Evolutionary conservation across 1,140 invertebrate genomes (phyloP).

Genomic region (Megathymus violae): DNA sequence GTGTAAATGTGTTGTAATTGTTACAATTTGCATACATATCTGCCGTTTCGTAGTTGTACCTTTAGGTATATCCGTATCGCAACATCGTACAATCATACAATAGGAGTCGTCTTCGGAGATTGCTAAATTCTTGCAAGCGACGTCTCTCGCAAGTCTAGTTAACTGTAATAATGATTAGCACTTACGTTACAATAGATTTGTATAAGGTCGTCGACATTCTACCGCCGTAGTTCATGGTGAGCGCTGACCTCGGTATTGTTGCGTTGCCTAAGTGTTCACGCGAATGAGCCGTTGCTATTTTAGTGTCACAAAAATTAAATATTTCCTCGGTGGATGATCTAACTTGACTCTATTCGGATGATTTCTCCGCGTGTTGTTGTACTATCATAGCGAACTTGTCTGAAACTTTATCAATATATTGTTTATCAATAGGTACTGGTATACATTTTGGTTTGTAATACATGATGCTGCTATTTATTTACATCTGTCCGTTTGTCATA

Average conservation of each 20-base stretch:
- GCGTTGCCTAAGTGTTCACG: constrained; percentile 21
- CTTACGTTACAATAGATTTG: constrained; percentile 47
- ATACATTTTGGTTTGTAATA: neutral
- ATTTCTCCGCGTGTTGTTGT: constrained; percentile 2
- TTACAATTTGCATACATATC: too few species aligned
- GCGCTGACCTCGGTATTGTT: constrained; percentile 20
- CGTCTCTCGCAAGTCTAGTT: constrained; percentile 15
- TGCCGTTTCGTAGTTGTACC: too few species aligned
- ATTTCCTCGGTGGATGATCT: constrained; percentile 7
- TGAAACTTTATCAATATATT: neutral
- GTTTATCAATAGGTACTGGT: neutral
- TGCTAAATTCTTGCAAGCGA: too few species aligned
- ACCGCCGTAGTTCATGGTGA: constrained; percentile 11
- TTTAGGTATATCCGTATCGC: too few species aligned
- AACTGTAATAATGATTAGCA: constrained; percentile 41
- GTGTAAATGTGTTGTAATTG: too few species aligned
- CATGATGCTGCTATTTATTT: too few species aligned
- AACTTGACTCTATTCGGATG: constrained; percentile 4
- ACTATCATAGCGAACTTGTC: constrained; percentile 2
- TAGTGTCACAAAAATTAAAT: constrained; percentile 18
- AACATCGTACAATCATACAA: too few species aligned
- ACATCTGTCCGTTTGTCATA: too few species aligned
- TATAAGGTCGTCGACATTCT: constrained; percentile 48
- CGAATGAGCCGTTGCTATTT: constrained; percentile 10
- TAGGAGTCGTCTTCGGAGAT: too few species aligned